phyloP scores from a whole-genome alignment of 2,888 invertebrate species.

The Polyommatus iphigenia region DNA sequence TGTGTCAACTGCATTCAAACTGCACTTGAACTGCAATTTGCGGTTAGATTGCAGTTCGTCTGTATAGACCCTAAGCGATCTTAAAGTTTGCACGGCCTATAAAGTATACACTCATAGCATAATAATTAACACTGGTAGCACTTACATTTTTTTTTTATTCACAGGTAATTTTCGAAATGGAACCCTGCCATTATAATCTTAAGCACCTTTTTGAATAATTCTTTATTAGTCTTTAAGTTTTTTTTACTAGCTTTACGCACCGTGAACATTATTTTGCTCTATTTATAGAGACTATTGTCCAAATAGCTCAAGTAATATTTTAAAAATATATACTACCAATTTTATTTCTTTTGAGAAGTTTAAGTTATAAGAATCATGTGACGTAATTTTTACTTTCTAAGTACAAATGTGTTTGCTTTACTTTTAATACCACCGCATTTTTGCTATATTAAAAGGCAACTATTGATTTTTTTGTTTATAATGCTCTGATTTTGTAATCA shows the following conservation, averaged over 20 bases:
- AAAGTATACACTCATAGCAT: too few relatives aligned
- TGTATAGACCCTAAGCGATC: too few relatives aligned
- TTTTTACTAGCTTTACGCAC: not conserved
- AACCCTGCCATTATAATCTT: conserved; percentile 3
- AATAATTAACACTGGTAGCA: not conserved
- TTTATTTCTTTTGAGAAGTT: not conserved
- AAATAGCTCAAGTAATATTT: not conserved
- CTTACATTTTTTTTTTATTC: not conserved
- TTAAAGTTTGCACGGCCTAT: too few relatives aligned
- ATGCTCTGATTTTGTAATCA: not conserved
- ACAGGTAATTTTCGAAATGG: conserved; percentile 15
- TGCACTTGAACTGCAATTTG: too few relatives aligned
- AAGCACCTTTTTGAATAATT: not conserved
- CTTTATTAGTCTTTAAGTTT: not conserved
- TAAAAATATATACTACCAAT: not conserved
- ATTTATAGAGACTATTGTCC: not conserved
- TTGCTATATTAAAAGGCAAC: not conserved
- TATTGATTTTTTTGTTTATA: not conserved
- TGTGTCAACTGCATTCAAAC: too few relatives aligned
- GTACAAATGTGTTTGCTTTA: not conserved
- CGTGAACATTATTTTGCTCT: not conserved
- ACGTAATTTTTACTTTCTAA: not conserved
- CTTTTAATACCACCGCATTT: not conserved
- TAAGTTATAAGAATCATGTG: not conserved
- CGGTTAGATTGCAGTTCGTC: too few relatives aligned